Evolutionary conservation across 2,797 vertebrate genomes (phyloP).

Genomic region (Mionectes olivaceus): DNA sequence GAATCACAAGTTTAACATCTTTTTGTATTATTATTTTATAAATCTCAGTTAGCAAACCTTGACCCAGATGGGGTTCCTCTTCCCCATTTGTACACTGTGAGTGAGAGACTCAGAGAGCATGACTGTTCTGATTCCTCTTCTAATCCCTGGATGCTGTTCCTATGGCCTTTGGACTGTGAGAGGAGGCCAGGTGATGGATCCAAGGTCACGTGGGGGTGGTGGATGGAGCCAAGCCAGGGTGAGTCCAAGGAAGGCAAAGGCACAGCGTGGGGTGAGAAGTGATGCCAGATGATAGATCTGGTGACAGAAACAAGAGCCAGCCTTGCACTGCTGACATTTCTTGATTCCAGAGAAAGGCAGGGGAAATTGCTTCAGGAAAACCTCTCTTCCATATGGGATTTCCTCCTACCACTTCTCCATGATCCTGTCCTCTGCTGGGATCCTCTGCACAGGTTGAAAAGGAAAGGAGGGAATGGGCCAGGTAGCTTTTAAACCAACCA

Average conservation of each 20-base stretch:
- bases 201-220: not conserved
- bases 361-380: not conserved
- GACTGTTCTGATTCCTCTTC: not conserved
- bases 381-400: not conserved
- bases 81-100: not conserved
- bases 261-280: not conserved
- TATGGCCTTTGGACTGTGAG: not conserved
- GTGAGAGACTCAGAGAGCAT: not conserved
- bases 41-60: not conserved
- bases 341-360: not conserved
- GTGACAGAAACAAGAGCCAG: not conserved
- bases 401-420: not conserved
- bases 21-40: not conserved
- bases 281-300: not conserved
- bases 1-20: not conserved
- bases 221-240: fast-evolving
- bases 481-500: not conserved
- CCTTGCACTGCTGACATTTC: not conserved
- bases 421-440: not conserved
- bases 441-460: not conserved
- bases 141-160: not conserved
- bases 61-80: not conserved
- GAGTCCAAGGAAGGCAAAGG: not conserved
- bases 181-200: not conserved
- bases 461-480: not conserved